Evolutionary conservation across 2,888 invertebrate genomes (phyloP).

Genomic region (Danaus chrysippus): DNA sequence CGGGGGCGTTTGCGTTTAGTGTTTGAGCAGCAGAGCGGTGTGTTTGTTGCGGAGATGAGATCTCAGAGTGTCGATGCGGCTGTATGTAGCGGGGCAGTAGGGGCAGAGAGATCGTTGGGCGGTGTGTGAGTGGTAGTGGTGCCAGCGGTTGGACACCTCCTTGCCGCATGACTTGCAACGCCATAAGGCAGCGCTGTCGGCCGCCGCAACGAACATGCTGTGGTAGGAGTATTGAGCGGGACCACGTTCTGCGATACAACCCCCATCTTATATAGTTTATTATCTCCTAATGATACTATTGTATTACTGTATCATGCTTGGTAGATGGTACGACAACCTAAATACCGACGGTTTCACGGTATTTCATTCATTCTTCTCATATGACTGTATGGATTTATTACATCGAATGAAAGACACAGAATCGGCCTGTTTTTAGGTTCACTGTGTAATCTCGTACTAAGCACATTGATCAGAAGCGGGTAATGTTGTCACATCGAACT

Average conservation of each 20-base stretch:
- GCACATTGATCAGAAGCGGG: too few relatives aligned
- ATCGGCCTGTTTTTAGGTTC: too few relatives aligned
- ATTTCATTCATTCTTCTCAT: too few relatives aligned
- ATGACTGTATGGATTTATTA: too few relatives aligned
- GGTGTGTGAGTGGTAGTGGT: constrained; percentile 91
- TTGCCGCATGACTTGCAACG: constrained; percentile 90
- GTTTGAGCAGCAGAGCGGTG: constrained; percentile 72
- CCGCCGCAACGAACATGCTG: constrained; percentile 88
- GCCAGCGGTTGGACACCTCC: constrained; percentile 93
- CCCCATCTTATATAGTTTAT: constrained; percentile 34
- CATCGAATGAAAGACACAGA: too few relatives aligned
- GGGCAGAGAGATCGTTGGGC: constrained; percentile 89
- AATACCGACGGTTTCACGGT: too few relatives aligned
- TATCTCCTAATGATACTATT: neutral
- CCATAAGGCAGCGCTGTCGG: constrained; percentile 86
- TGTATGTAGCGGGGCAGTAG: constrained; percentile 92
- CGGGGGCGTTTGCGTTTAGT: constrained; percentile 45
- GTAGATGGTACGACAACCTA: too few relatives aligned
- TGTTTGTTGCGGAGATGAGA: constrained; percentile 90
- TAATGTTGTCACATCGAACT: too few relatives aligned
- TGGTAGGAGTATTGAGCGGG: constrained; percentile 84
- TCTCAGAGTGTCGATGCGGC: constrained; percentile 91
- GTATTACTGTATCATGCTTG: too few relatives aligned
- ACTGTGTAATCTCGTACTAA: too few relatives aligned
- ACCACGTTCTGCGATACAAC: constrained; percentile 56